These are phyloP conservation scores for Rhynchotus rufescens DNA, from an alignment of 2,797 vertebrate species.

Conservation along the genomic window DNA sequence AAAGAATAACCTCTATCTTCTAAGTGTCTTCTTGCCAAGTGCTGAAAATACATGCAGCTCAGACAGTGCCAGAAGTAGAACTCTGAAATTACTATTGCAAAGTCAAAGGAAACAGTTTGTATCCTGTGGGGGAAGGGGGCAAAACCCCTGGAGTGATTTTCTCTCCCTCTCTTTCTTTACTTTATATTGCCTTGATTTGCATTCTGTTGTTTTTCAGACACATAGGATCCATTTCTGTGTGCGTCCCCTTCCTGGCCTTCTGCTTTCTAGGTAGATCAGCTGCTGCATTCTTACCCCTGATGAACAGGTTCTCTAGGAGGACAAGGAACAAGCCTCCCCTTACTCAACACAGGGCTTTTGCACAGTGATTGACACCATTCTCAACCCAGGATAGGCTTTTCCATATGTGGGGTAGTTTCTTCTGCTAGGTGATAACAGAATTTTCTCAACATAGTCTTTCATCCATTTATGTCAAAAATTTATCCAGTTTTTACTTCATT, in stretches of 20 bases:
- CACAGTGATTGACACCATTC: neutral
- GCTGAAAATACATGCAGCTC: slow-evolving; percentile 40
- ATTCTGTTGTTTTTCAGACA: slow-evolving; percentile 51
- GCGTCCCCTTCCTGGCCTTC: neutral
- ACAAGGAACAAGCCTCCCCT: neutral
- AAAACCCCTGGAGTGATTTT: slow-evolving; percentile 37
- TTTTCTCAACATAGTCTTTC: neutral
- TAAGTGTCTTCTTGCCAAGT: slow-evolving; percentile 47
- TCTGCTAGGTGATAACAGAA: neutral
- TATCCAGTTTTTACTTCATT: neutral
- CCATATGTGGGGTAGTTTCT: rapidly evolving
- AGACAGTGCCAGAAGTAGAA: slow-evolving; percentile 52
- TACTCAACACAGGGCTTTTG: neutral
- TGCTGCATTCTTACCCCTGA: neutral
- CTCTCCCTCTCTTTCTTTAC: slow-evolving; percentile 4
- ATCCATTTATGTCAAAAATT: neutral
- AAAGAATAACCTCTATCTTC: slow-evolving; percentile 26
- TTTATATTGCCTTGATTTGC: slow-evolving; percentile 49
- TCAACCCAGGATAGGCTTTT: neutral
- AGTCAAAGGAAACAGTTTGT: slow-evolving; percentile 61
- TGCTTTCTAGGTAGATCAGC: neutral
- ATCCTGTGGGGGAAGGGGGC: slow-evolving; percentile 52
- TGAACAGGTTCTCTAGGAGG: neutral
- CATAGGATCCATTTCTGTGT: neutral
- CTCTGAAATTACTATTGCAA: slow-evolving; percentile 54